A percentile compares a stretch with the other conserved stretches of the same genome.
phyloP scores from a whole-genome alignment of 2,888 invertebrate species.

The Boloria selene region DNA sequence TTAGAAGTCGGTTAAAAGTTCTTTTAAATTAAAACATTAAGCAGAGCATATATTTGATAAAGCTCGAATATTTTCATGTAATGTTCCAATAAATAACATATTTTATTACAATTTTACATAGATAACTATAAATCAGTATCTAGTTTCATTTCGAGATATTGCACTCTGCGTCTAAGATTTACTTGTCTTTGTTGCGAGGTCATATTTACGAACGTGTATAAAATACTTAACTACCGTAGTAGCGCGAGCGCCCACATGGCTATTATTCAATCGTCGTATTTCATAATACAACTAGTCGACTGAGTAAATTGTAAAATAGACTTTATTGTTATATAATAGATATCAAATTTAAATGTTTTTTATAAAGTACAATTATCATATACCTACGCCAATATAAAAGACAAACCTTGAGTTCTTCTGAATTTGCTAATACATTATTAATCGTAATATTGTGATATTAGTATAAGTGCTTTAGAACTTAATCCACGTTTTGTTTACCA shows the following conservation, averaged over 20 bases:
- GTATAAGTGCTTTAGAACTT: no score
- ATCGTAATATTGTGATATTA: no score
- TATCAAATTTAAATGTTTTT: constrained; percentile 21
- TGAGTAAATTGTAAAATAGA: constrained; percentile 18
- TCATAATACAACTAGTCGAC: constrained; percentile 2
- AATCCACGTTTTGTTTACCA: no score
- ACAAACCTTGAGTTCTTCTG: constrained; percentile 27
- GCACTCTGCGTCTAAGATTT: constrained; percentile 18
- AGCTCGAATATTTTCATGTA: no score
- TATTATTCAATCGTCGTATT: constrained; percentile 41
- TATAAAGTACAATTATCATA: not conserved
- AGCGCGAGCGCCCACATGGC: constrained; percentile 42
- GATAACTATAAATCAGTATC: not conserved
- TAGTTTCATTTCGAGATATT: constrained; percentile 5
- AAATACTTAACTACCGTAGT: constrained; percentile 36
- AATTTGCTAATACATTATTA: not conserved
- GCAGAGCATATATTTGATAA: no score
- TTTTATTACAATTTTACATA: not conserved
- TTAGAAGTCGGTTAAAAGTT: no score
- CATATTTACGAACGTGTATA: constrained; percentile 25
- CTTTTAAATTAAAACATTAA: no score
- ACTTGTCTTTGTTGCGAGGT: constrained; percentile 19
- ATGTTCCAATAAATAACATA: not conserved
- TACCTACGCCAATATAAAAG: not conserved
- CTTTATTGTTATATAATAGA: constrained; percentile 10